These are phyloP conservation scores for Danio jaintianensis DNA, from an alignment of 2,797 vertebrate genomes.

Conservation along the genomic window DNA sequence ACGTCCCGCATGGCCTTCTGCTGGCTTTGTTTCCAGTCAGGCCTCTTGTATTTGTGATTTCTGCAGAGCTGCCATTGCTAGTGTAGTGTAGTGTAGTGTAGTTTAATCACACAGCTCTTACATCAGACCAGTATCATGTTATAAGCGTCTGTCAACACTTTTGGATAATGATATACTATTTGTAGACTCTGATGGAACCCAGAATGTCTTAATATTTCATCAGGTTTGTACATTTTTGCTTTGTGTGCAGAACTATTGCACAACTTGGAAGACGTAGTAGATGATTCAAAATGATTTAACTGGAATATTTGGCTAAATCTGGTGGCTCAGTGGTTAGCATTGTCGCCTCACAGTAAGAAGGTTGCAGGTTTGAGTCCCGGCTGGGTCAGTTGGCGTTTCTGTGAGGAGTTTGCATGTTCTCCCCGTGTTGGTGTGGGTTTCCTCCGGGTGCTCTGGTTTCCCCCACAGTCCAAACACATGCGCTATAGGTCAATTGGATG, in stretches of 20 bases:
- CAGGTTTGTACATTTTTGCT: neutral
- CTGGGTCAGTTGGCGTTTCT: no score
- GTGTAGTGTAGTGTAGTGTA: conserved; percentile 33
- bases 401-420: no score
- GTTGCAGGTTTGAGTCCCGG: no score
- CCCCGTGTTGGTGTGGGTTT: no score
- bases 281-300: no score
- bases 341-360: no score
- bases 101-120: conserved; percentile 1
- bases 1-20: neutral
- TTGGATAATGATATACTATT: conserved; percentile 13
- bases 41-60: neutral
- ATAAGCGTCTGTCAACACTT: conserved; percentile 1
- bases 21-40: neutral
- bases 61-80: neutral
- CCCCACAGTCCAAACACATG: no score
- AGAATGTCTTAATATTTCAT: neutral
- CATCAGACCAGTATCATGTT: neutral
- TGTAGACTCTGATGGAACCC: neutral
- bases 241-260: neutral
- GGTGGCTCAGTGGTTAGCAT: no score
- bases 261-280: no score
- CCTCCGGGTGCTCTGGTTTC: no score
- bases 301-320: no score
- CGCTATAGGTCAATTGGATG: no score